A percentile compares a stretch with the other conserved stretches of the same genome.
These are phyloP conservation scores for Intellagama lesueurii DNA, from an alignment of 2,797 vertebrate species.

Conservation along the genomic window DNA sequence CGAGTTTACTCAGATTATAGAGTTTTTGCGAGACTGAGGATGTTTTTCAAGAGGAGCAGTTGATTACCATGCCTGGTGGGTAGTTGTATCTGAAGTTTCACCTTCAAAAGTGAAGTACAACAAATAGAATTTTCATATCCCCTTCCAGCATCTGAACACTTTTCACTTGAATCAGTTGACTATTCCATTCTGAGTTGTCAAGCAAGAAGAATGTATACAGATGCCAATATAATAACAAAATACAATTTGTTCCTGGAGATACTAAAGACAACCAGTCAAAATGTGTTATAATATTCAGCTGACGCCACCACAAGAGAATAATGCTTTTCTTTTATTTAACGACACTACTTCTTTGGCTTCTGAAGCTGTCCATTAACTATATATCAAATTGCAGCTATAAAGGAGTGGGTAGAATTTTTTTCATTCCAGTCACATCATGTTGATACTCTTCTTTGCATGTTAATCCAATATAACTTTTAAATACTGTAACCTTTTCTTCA, in stretches of 20 bases:
- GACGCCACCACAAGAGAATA: not conserved
- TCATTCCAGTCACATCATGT: not conserved
- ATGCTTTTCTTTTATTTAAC: not conserved
- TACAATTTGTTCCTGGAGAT: not conserved
- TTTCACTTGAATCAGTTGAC: not conserved
- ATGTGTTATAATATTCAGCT: not conserved
- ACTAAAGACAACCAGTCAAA: not conserved
- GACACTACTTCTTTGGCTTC: not conserved
- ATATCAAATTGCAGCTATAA: not conserved
- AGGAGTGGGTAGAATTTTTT: not conserved
- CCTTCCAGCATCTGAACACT: not conserved
- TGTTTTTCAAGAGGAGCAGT: not conserved
- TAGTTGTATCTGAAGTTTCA: not conserved
- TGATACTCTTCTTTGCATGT: not conserved
- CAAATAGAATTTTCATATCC: not conserved
- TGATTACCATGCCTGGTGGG: not conserved
- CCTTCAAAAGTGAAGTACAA: not conserved
- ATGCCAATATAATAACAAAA: not conserved
- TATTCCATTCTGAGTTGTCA: not conserved
- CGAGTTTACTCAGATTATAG: no score
- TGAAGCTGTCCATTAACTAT: not conserved
- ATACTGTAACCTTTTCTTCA: conserved; percentile 11
- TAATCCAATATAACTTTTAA: not conserved
- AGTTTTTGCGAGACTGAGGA: not conserved
- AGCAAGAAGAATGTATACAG: not conserved